Evolutionary conservation across 64 coral and sea anemone genomes (phyloP), one percentile per base, ranked within the genome.

Genomic region (Anthopleura sola): DNA sequence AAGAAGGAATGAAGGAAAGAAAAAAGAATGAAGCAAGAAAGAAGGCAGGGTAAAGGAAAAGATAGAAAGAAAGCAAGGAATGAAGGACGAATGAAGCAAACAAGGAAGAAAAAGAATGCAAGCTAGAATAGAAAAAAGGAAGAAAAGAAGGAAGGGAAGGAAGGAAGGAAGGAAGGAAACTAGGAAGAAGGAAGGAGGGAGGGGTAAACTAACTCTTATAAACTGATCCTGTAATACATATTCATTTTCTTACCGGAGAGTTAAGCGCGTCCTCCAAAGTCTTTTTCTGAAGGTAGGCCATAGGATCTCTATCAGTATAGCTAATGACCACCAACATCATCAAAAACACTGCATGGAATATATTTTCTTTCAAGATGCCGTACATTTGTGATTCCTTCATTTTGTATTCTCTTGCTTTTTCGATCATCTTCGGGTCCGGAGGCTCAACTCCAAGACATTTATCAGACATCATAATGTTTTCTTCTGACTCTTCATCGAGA

Each of bases 331-430:
- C 66, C 49, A 92, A n/a, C 46, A 92, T 36, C 4, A 55, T 23
- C 33, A 92, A 24, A 50, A 92, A 92, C 20, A 92, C 49, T 0
- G 85, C 36, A 49, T 84, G 84, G 44, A 49, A 50, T 11, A 83
- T 18, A 10, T 57, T 75, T 34, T 87, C 86, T 62, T 64, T 83
- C 36, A 20, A 69, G 49, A 92, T 83, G 20, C 82, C 80, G 69
- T 69, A 64, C 90, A 92, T 92, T 60, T 87, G 80, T 11, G 48
- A 44, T 16, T 92, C 90, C 33, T 92, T 92, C 10, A 92, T 39
- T 46, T 71, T 80, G 90, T 87, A 83, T 34, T 84, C 37, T 71
- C 90, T 87, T 33, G 85, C 90, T 37, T 55, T 36, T 17, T 75
- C 46, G 36, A 92, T 66, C 26, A 46, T 47, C 10, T 34, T 68